Evolutionary conservation across 2,888 invertebrate genomes (phyloP).

Genomic region (Brachypterus glaber): DNA sequence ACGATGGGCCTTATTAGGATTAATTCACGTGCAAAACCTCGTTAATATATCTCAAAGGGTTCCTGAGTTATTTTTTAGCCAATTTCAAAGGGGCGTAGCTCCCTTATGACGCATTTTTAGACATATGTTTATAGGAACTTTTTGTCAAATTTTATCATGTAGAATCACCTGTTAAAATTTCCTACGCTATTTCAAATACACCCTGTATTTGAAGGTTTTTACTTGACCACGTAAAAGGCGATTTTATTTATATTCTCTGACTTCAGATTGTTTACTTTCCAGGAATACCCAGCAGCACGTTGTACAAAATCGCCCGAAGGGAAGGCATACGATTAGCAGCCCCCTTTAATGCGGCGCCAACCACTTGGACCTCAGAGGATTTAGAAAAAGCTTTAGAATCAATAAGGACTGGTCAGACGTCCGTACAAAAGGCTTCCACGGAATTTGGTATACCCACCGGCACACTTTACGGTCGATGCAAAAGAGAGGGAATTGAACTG

Average conservation of each 20-base stretch:
- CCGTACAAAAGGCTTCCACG: conserved; percentile 77
- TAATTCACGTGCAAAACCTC: too few relatives aligned
- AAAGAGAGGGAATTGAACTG: conserved; percentile 80
- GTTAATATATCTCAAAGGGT: too few relatives aligned
- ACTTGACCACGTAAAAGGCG: background rate
- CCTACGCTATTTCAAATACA: too few relatives aligned
- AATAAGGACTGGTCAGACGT: conserved; percentile 69
- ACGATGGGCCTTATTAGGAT: too few relatives aligned
- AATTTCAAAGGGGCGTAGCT: too few relatives aligned
- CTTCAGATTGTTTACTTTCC: conserved; percentile 14
- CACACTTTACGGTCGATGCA: conserved; percentile 80
- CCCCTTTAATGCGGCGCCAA: conserved; percentile 85
- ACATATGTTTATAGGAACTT: too few relatives aligned
- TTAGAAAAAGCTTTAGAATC: conserved; percentile 72
- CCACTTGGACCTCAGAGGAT: conserved; percentile 79
- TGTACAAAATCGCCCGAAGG: conserved; percentile 83
- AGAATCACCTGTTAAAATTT: too few relatives aligned
- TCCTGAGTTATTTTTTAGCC: too few relatives aligned
- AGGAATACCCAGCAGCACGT: conserved; percentile 82
- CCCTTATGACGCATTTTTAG: too few relatives aligned
- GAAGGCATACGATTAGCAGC: conserved; percentile 83
- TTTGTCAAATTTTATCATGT: too few relatives aligned
- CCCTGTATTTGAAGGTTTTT: background rate
- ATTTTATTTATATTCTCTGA: background rate
- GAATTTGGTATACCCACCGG: conserved; percentile 85